phyloP scores from a whole-genome alignment of 2,888 invertebrate species.

The Plebejus argus region DNA sequence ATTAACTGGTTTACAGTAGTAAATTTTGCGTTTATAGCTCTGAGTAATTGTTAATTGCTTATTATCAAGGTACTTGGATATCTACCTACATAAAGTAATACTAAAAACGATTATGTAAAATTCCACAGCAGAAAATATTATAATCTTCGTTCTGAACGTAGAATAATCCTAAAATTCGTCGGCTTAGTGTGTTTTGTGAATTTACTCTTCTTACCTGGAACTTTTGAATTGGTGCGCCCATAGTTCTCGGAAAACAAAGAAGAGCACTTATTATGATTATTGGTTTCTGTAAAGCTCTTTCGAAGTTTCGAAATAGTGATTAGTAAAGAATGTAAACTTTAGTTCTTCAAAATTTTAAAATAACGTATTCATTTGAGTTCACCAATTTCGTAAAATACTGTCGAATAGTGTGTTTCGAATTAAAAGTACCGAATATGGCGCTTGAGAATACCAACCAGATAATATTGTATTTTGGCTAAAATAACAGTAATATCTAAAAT shows the following conservation, averaged over 20 bases:
- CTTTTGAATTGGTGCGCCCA: background rate
- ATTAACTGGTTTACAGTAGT: background rate
- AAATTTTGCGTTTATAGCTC: background rate
- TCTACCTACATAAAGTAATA: no score
- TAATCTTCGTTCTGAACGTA: background rate
- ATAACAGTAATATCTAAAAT: background rate
- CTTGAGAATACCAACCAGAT: no score
- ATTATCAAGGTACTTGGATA: background rate
- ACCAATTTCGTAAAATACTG: background rate
- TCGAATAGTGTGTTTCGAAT: background rate
- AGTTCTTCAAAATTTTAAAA: background rate
- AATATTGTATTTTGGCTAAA: background rate
- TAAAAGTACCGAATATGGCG: no score
- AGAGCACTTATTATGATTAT: background rate
- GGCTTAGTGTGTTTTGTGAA: background rate
- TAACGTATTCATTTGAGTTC: background rate
- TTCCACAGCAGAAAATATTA: background rate
- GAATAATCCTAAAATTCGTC: background rate
- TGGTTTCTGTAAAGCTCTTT: background rate
- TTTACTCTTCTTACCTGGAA: background rate
- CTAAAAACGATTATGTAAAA: background rate
- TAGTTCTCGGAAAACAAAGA: background rate
- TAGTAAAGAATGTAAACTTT: background rate
- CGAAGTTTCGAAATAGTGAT: slow-evolving; percentile 1
- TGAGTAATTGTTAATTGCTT: background rate